Evolutionary conservation across 2,113 vertebrate species (phyloP).

Genomic region (Larimichthys crocea): DNA sequence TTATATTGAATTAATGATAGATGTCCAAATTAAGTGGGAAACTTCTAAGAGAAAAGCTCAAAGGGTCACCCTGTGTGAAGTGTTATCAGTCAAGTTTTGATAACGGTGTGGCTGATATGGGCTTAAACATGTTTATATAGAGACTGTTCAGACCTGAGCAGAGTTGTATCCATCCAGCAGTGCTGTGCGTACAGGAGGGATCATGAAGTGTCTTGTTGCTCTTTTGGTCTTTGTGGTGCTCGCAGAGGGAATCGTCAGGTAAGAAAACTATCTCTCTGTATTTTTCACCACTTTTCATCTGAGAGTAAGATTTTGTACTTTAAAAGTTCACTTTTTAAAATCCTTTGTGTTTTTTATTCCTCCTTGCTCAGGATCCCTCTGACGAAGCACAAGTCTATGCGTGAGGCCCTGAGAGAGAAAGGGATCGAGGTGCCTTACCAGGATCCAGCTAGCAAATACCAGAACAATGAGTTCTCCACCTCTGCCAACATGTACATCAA

Average conservation of each 20-base stretch:
- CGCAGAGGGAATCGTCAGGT: conserved; percentile 64
- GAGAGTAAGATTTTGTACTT: neutral
- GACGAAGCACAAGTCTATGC: conserved; percentile 80
- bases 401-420: conserved; percentile 82
- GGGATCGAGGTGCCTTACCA: conserved; percentile 69
- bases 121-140: conserved; percentile 59
- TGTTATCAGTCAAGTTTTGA: conserved; percentile 22
- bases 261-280: conserved; percentile 14
- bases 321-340: neutral
- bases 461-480: conserved; percentile 24
- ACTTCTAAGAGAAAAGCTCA: neutral
- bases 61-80: conserved; percentile 43
- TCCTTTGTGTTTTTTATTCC: neutral
- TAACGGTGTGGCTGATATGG: conserved; percentile 48
- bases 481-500: conserved; percentile 79
- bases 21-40: neutral
- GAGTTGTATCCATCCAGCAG: conserved; percentile 37
- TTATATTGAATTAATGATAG: neutral
- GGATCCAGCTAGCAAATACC: conserved; percentile 78
- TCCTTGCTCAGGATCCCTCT: conserved; percentile 80
- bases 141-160: neutral
- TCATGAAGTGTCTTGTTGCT: conserved; percentile 73
- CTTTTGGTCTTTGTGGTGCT: conserved; percentile 65
- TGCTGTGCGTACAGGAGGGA: conserved; percentile 18
- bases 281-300: neutral